Conservation (phyloP, 1,140 invertebrate genomes). For the Cephus cinctus region DNA sequence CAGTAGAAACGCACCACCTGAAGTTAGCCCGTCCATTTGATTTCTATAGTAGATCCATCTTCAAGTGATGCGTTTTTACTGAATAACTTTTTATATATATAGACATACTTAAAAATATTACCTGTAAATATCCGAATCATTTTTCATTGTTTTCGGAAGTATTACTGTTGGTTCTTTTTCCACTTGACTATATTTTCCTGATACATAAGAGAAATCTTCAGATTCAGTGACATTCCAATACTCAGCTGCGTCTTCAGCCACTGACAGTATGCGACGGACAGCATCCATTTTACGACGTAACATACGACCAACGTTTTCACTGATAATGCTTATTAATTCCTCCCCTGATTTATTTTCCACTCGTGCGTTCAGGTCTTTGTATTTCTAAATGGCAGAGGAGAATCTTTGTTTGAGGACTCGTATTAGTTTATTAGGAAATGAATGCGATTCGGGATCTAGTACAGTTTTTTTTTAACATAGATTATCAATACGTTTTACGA, state of each 20-base stretch:
- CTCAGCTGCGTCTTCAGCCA: conserved; percentile 65
- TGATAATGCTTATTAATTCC: conserved; percentile 70
- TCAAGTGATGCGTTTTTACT: too few species aligned
- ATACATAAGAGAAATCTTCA: conserved; percentile 63
- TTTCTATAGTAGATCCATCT: too few species aligned
- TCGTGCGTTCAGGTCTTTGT: conserved; percentile 70
- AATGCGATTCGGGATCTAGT: too few species aligned
- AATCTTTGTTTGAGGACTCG: too few species aligned
- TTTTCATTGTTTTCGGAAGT: neutral
- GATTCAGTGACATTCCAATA: conserved; percentile 52
- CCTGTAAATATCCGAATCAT: conserved; percentile 29
- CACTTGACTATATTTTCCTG: conserved; percentile 66
- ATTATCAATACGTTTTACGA: too few species aligned
- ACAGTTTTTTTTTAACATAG: too few species aligned
- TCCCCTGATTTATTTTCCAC: conserved; percentile 74
- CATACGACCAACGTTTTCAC: conserved; percentile 74
- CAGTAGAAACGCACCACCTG: too few species aligned
- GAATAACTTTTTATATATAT: too few species aligned
- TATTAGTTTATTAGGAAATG: too few species aligned
- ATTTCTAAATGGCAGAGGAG: conserved; percentile 64
- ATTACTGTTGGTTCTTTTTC: conserved; percentile 7
- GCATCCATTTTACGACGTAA: conserved; percentile 81
- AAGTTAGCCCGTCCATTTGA: too few species aligned
- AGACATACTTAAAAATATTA: conserved; percentile 11
- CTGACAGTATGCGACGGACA: conserved; percentile 72